Evolutionary conservation across 2,797 vertebrate species (phyloP), one percentile per base, ranked within the genome.

Genomic region (Alcedo atthis): DNA sequence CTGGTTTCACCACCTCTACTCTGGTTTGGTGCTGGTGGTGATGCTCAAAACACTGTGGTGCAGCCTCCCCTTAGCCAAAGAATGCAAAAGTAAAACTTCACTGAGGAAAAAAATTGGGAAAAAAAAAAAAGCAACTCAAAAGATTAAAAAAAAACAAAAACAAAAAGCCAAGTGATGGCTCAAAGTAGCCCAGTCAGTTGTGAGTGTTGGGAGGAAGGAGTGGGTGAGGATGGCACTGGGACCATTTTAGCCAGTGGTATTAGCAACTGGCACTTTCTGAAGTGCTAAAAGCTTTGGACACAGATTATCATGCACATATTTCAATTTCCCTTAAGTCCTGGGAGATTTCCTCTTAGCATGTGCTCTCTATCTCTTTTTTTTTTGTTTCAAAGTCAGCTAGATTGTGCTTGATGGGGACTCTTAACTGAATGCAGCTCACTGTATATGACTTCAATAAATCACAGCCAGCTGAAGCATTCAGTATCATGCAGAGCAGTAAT

Each of bases 261-360:
- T 81, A 87, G 20, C 63, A 96, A 94, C 96, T 97, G 94, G 96
- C 97, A 97, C 97, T 92, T 90, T 93, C 30, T 61, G 63, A 91
- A 97, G 98, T 97, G 97, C 97, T 98, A 98, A 98, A 98, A 98
- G 97, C 98, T 85, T 59, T 68, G 95, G 95, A 89, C 88, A 88
- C 43, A 83, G 76, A 79, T 94, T 77, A 85, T 90, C 88, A 95
- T 95, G 92, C 7, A 15, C 81, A 74, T 90, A 93, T 92, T 93
- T 92, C 89, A 92, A 87, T 89, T 89, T 89, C 54, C 40, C 53
- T 92, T 82, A 84, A 75, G 75, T 90, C 94, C 78, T 74, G 63
- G 63, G 91, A 92, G 92, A 89, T 78, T 92, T 93, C 90, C 42
- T 86, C 59, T 85, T 78, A 79, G 24, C 81, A 49, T 7, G 1